Evolutionary conservation across 2,888 invertebrate genomes (phyloP).

Genomic region (Podabrus alpinus): DNA sequence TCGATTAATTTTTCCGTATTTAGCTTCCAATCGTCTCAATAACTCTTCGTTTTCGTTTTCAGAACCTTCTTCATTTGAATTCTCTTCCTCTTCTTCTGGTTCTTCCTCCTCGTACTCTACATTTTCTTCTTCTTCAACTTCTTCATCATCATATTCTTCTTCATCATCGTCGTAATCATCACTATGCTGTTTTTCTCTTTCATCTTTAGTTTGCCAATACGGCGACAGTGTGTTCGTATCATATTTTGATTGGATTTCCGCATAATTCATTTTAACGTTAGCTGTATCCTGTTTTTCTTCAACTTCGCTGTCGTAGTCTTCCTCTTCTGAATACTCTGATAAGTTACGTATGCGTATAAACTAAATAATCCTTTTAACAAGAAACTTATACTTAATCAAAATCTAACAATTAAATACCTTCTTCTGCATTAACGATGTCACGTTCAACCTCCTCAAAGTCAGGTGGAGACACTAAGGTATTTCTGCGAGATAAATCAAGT

Average conservation of each 20-base stretch:
- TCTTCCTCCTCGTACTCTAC: conserved; percentile 43
- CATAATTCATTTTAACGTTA: conserved; percentile 46
- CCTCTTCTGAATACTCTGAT: conserved; percentile 52
- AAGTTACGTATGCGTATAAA: conserved; percentile 23
- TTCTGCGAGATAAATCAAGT: conserved; percentile 54
- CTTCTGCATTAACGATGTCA: conserved; percentile 47
- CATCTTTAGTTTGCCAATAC: conserved; percentile 45
- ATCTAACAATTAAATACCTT: conserved; percentile 42
- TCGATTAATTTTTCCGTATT: conserved; percentile 69
- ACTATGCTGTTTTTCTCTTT: conserved; percentile 44
- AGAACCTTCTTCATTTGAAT: conserved; percentile 21
- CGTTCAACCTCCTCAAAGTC: conserved; percentile 49
- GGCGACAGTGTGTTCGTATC: conserved; percentile 45
- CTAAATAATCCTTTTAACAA: conserved; percentile 10
- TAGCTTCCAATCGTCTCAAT: conserved; percentile 70
- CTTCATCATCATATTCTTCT: conserved; percentile 58
- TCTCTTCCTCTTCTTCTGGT: conserved; percentile 14
- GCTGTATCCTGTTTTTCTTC: conserved; percentile 36
- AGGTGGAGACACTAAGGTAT: conserved; percentile 56
- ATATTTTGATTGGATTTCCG: conserved; percentile 50
- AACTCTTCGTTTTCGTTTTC: conserved; percentile 63
- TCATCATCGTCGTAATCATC: conserved; percentile 56
- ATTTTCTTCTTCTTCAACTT: conserved; percentile 56
- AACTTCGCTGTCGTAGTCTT: conserved; percentile 49
- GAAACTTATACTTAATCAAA: conserved; percentile 3